Evolutionary conservation across 2,113 vertebrate genomes (phyloP), one percentile per base, ranked within the genome.

Genomic region (Scytalopus superciliaris): DNA sequence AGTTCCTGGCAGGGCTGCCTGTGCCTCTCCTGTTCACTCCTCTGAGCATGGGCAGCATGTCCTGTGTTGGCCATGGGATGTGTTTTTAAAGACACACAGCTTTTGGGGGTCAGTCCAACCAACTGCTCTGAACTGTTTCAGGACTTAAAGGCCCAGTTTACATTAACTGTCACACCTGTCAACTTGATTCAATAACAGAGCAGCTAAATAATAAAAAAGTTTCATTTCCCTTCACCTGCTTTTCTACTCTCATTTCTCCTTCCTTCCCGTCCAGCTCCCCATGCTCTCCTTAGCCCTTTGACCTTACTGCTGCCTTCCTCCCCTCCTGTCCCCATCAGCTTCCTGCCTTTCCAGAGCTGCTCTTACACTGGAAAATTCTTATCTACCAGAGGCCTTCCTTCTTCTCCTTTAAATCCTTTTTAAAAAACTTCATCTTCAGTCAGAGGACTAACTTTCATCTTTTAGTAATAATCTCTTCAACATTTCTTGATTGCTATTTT

Each of bases 201-300:
- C 35, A 89, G 52, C 73, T 78, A 87, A 94, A 94, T 78, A 86
- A 90, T 86, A 84, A 90, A 94, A 91, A 93, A 86, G 37, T 94
- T 92, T 96, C 47, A 92, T 96, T 96, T 95, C 92, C 83, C 73
- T 81, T 88, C 88, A 89, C 78, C 82, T 90, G 93, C 64, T 87
- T 93, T 90, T 84, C 60, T 93, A 62, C n/a, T 89, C 53, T 84
- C 22, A 23, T 91, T 94, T 94, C 69, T 93, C 30, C 10, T 93
- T 93, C 44, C 40, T 91, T 19, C 35, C 25, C 3, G 15, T 78
- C 9, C 60, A 77, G 8, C 72, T 94, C 92, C 87, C 85, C 2
- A 2, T 84, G 56, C 56, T 93, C 67, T 88, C 55, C 52, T 84
- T 86, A 84, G 83, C n/a, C 79, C 72, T 90, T 84, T 94, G 83